phyloP scores from a whole-genome alignment of 2,888 invertebrate species.

The Cryptus armator region DNA sequence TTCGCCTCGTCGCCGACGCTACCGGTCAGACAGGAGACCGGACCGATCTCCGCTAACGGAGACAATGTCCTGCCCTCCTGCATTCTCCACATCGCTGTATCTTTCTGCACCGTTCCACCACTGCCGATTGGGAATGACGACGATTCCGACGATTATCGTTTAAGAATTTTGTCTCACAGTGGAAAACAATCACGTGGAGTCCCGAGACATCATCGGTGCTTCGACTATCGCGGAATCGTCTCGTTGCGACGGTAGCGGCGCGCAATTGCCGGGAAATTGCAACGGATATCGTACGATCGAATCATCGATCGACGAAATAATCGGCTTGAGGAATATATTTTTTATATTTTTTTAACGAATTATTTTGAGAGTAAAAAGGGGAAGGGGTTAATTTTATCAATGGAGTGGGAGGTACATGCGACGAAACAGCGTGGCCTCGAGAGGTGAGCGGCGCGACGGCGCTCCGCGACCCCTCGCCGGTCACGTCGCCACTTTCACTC shows the following conservation, averaged over 20 bases:
- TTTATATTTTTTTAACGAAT: no score
- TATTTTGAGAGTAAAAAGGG: background rate
- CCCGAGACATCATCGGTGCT: background rate
- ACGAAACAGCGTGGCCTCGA: constrained; percentile 10
- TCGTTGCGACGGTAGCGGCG: background rate
- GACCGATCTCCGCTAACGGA: constrained; percentile 69
- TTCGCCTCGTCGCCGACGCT: constrained; percentile 79
- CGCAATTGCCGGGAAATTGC: background rate
- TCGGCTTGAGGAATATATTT: background rate
- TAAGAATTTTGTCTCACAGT: background rate
- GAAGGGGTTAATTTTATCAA: background rate
- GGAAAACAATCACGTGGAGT: constrained; percentile 5
- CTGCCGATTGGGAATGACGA: background rate
- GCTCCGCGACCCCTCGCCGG: constrained; percentile 7
- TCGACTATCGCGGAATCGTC: constrained; percentile 9
- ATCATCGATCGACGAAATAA: background rate
- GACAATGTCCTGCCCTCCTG: constrained; percentile 77
- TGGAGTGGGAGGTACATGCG: background rate
- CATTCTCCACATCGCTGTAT: constrained; percentile 80
- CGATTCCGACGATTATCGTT: background rate
- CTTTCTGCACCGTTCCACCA: constrained; percentile 8
- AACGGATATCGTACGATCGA: background rate
- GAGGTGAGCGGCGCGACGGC: constrained; percentile 24
- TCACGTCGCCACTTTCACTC: constrained; percentile 6
- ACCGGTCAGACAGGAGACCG: constrained; percentile 71